A percentile compares a stretch with the other conserved stretches of the same genome.
Evolutionary conservation across 2,113 vertebrate genomes (phyloP).

Genomic region (Taurulus bubalis): DNA sequence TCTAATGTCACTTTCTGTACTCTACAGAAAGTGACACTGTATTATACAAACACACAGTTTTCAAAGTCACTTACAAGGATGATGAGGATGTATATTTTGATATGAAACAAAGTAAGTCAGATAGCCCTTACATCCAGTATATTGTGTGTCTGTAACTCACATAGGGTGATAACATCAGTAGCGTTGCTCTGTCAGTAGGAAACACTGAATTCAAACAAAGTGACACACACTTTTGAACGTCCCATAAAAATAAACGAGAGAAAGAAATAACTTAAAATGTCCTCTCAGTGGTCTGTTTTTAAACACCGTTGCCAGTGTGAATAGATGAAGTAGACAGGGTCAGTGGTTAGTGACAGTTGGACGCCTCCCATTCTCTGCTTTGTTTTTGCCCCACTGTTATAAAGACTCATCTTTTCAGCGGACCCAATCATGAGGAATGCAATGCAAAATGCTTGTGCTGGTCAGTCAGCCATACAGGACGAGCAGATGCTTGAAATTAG

Average conservation of each 20-base stretch:
- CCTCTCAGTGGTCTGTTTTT: background rate
- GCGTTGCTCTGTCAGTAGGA: background rate
- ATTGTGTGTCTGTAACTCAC: conserved; percentile 8
- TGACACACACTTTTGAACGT: background rate
- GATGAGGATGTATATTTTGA: background rate
- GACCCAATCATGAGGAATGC: background rate
- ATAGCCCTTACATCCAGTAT: background rate
- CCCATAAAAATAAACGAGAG: background rate
- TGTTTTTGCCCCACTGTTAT: background rate
- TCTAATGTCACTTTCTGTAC: background rate
- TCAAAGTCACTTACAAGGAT: conserved; percentile 16
- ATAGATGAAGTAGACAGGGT: background rate
- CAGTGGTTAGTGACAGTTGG: background rate
- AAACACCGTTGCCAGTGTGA: background rate
- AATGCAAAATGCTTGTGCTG: background rate
- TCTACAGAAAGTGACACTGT: too few species aligned
- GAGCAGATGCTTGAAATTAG: background rate
- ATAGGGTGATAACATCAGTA: background rate
- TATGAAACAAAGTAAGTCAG: background rate
- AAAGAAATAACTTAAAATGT: background rate
- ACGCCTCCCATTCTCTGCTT: background rate
- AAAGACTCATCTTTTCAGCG: background rate
- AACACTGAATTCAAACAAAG: background rate
- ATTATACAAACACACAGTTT: background rate
- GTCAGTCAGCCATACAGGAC: background rate